Conservation (phyloP, 1,140 invertebrate genomes). For the Danaus melanippus region DNA sequence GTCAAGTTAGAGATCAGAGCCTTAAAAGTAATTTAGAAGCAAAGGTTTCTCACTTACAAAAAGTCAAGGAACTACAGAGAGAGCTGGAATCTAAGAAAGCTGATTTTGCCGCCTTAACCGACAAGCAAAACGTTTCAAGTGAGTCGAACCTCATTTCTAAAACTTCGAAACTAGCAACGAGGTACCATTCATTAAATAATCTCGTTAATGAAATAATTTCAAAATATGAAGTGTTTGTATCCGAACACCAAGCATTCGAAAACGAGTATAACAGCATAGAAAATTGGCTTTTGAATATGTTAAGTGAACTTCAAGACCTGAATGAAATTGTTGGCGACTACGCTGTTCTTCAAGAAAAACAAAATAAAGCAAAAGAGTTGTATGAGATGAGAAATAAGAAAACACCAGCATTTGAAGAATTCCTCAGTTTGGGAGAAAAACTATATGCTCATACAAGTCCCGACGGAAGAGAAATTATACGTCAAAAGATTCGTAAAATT, state of each 20-base stretch:
- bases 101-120: constrained; percentile 80
- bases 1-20: constrained; percentile 89
- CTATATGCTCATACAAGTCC: constrained; percentile 94
- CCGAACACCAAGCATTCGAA: constrained; percentile 89
- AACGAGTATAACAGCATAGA: constrained; percentile 83
- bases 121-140: constrained; percentile 81
- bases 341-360: constrained; percentile 85
- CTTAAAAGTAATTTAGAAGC: constrained; percentile 88
- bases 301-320: constrained; percentile 81
- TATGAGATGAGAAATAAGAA: constrained; percentile 86
- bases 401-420: constrained; percentile 85
- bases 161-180: constrained; percentile 84
- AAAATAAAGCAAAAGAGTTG: constrained; percentile 87
- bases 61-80: constrained; percentile 81
- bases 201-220: constrained; percentile 84
- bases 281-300: constrained; percentile 80
- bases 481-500: constrained; percentile 89
- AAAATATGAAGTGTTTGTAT: constrained; percentile 86
- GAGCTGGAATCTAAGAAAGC: constrained; percentile 81
- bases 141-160: constrained; percentile 84
- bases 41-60: constrained; percentile 86
- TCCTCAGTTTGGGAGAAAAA: constrained; percentile 92
- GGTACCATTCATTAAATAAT: constrained; percentile 90
- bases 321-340: constrained; percentile 92
- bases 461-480: constrained; percentile 91